phyloP scores from a whole-genome alignment of 23 tunicate genomes.

The Trididemnum clinides region DNA sequence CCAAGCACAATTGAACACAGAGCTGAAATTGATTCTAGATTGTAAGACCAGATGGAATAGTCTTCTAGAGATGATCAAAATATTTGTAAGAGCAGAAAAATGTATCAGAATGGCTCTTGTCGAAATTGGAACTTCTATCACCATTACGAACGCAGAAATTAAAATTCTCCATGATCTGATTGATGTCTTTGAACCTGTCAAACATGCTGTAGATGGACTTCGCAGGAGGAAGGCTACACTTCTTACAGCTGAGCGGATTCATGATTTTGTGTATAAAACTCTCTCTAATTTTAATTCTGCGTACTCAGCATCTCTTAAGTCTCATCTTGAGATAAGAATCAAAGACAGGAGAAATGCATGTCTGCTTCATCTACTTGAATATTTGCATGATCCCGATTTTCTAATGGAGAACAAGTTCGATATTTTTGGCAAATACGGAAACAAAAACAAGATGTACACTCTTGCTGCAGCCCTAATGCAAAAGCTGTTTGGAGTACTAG shows the following conservation, averaged over 20 bases:
- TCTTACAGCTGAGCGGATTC: slow-evolving; percentile 57
- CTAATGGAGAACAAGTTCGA: slow-evolving; percentile 39
- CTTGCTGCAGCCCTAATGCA: slow-evolving; percentile 54
- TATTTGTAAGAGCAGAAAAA: slow-evolving; percentile 46
- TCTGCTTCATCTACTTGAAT: slow-evolving; percentile 49
- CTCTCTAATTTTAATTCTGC: slow-evolving; percentile 48
- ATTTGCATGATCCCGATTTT: slow-evolving; percentile 44
- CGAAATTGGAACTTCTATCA: slow-evolving; percentile 44
- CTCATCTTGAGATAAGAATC: slow-evolving; percentile 47
- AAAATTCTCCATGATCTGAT: slow-evolving; percentile 42
- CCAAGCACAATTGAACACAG: slow-evolving; percentile 52
- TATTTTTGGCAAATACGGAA: slow-evolving; percentile 53
- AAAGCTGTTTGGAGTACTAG: slow-evolving; percentile 44
- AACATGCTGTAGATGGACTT: slow-evolving; percentile 47
- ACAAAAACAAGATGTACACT: slow-evolving; percentile 49
- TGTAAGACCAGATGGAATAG: slow-evolving; percentile 76
- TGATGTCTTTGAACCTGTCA: slow-evolving; percentile 55
- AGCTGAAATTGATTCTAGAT: slow-evolving; percentile 68
- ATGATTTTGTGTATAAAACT: slow-evolving; percentile 39
- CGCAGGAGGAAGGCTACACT: slow-evolving; percentile 44
- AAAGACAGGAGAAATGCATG: slow-evolving; percentile 43
- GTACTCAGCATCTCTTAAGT: slow-evolving; percentile 33
- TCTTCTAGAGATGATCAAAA: slow-evolving; percentile 65
- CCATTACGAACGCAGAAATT: slow-evolving; percentile 32
- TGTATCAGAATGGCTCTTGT: slow-evolving; percentile 69